Base-by-base conservation (phyloP, 2,113 vertebrate species). In the Sylvia atricapilla region DNA sequence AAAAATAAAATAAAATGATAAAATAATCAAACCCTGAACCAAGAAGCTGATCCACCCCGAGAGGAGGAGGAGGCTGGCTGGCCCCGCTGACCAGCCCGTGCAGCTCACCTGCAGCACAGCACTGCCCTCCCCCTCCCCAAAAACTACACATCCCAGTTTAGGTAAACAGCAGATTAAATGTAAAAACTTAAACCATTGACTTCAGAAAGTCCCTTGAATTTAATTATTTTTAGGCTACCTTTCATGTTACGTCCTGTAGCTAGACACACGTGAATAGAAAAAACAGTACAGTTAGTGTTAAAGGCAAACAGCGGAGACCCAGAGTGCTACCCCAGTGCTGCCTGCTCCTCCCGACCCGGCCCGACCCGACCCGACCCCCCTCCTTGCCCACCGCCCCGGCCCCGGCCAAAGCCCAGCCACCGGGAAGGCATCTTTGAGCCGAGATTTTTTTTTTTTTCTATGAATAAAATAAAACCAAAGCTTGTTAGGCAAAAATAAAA, bases 231-330 rank as follows among this genome's bases (percentile, higher is more conserved):
- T 98, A 98, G 98, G 98, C 99, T 99, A 99, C 98, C 98, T 98
- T 98, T 98, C 98, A 98, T 98, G 98, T 99, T 99, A 99, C 98
- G 98, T 98, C 98, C 98, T 98, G 98, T 98, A 98, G 98, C 98
- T 99, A 99, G 98, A 99, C 98, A 98, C 98, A 98, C 96, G 98
- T 99, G 98, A 99, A 99, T 98, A 98, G 98, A 98, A 99, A 98
- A 99, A 99, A 99, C 98, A 99, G 98, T 99, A 99, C 98, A 99
- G 98, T 99, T 98, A 98, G 98, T 99, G 99, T 99, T 99, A 99
- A 99, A 99, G 99, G 99, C 98, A 99, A 99, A 99, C 98, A 96
- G 97, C 98, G 98, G 98, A 98, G 98, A 98, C 98, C 98, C 96
- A 96, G 98, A 98, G 98, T 95, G 98, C 97, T 58, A 96, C 96